Evolutionary conservation across 2,797 vertebrate genomes (phyloP), one percentile per base, ranked within the genome.

Genomic region (Tragelaphus eurycerus): DNA sequence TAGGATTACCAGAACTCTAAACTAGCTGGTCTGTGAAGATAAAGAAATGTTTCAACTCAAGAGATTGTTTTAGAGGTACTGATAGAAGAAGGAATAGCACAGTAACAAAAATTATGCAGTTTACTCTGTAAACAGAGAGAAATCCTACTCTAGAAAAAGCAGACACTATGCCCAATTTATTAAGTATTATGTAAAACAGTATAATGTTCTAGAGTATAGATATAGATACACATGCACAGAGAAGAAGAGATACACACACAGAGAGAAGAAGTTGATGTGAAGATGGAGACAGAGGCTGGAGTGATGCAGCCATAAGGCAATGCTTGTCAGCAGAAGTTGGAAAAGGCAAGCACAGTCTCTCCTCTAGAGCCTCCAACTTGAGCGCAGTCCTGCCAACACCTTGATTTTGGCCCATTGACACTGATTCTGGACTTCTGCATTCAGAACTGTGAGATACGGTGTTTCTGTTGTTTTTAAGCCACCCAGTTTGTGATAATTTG

Each of bases 361-460:
- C 5, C 10, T 4, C 38, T 38, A 7, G 3, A 57, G n/a, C 48
- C 34, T 34, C 21, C 34, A 46, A 60, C 6, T 21, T 3, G 7
- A 50, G 2, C 2, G 13, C 6, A 6, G 3, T 9, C 50, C 12
- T 17, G 7, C 6, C 11, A 50, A 25, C 21, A 14, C 7, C 7
- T 59, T 38, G 16, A 12, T 67, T 89, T 96, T 23, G 86, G 19
- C 34, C 25, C 43, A 27, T 2, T 43, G 3, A 19, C 29, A 23
- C 7, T 54, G 17, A 74, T 52, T 52, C 27, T 43, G 13, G 4
- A 64, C 13, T 54, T 81, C 29, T 62, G 43, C 12, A 0, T 21
- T 96, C 52, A 78, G 15, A 84, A 38, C 7, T 74, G 5, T 21
- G 8, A 87, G 3, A 1, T 1, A 84, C 29, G 27, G 19, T 29